Evolutionary conservation across 2,113 vertebrate species (phyloP), one percentile per base, ranked within the genome.

Genomic region (Andinoacara biseriatus): DNA sequence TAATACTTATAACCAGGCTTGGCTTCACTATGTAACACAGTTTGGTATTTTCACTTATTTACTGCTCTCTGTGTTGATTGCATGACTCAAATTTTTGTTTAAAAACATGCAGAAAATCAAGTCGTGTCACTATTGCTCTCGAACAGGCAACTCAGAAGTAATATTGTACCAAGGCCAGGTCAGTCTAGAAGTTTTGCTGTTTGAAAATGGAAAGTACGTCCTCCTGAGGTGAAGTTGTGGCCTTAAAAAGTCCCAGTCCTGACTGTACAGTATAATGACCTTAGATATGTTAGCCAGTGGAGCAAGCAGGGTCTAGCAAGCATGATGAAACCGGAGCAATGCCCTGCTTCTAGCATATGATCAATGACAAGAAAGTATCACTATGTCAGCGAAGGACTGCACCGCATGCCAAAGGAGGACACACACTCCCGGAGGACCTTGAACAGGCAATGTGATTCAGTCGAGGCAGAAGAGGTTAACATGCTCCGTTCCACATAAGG

Each of bases 321-420:
- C 83, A 94, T 94, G 93, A 94, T 94, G 93, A 93, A 95, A 95
- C 93, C 84, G 3, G 31, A 85, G 93, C 91, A 95, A 93, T 91
- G 91, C 81, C 90, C 91, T 46, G 87, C 78, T 91, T 87, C 86
- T 74, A 82, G 89, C 84, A 56, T 69, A 87, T 94, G 92, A 95
- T 95, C 91, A 94, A 94, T 93, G 93, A 88, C 86, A 80, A 90
- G 90, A 91, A 88, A 89, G 61, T 91, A 90, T 91, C 84, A 84
- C 79, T 78, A 31, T 94, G 93, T 92, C 90, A 95, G 91, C 83
- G 78, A 90, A 90, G 92, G 88, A 92, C 87, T 82, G 89, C 87
- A 85, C 80, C 63, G 89, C 86, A 86, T 91, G 87, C 85, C 83
- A 85, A 90, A 89, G 87, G 83, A 91, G 87, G 92, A 91, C 90